These are phyloP conservation scores for Emberiza fucata DNA, from an alignment of 2,113 vertebrate species.

Conservation along the genomic window DNA sequence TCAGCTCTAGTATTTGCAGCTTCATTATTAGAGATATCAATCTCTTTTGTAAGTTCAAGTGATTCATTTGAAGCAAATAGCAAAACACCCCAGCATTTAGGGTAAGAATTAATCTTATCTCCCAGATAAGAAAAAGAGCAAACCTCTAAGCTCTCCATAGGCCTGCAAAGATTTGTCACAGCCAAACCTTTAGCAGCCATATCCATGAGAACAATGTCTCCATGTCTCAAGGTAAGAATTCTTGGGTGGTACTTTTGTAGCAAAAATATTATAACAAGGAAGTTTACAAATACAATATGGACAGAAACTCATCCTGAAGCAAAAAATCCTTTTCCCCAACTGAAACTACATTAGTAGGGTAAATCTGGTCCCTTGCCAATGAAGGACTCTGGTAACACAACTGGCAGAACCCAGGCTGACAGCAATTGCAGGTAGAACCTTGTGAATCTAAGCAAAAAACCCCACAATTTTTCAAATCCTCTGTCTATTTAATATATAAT, in stretches of 20 bases:
- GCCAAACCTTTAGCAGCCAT: not conserved
- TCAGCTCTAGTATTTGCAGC: not conserved
- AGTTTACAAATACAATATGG: not conserved
- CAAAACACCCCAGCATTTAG: not conserved
- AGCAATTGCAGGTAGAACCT: not conserved
- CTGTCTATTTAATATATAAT: not conserved
- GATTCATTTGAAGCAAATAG: not conserved
- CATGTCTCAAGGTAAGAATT: not conserved
- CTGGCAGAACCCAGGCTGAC: not conserved
- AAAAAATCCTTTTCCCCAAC: not conserved
- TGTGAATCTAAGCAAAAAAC: not conserved
- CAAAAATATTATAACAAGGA: not conserved
- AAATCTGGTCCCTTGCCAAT: not conserved
- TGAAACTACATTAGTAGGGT: not conserved
- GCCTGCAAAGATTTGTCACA: not conserved
- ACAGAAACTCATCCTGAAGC: not conserved
- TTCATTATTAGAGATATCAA: not conserved
- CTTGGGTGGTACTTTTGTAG: not conserved
- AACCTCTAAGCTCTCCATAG: not conserved
- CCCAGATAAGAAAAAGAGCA: not conserved
- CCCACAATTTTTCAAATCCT: not conserved
- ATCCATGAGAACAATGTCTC: not conserved
- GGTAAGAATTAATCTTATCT: not conserved
- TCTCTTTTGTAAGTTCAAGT: not conserved
- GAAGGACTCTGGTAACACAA: not conserved